Evolutionary conservation across 2,888 invertebrate species (phyloP), one percentile per base, ranked within the genome.

Genomic region (Mythimna loreyi): DNA sequence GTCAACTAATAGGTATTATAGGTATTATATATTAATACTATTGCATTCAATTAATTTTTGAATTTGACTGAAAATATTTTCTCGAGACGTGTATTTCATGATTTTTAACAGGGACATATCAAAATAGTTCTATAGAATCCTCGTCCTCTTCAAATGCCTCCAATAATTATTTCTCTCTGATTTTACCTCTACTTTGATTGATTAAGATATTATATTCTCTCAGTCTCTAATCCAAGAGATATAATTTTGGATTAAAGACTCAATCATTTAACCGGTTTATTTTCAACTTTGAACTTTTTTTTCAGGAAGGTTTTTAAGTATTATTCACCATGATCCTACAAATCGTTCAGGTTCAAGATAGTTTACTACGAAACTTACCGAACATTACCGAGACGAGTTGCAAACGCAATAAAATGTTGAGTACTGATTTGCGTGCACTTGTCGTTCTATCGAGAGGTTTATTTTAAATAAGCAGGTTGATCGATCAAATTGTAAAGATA

Each of bases 341-440:
- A 9, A 30, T 30, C 30, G n/a, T 8, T 8, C 6, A 9, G 9
- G 19, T 0, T 6, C 19, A 43, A 30, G 13, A 19, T 43, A 6
- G 16, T 11, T n/a, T 8, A 6, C 1, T n/a, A 43, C 43, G 43
- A 25, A 50, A 52, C 33, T 43, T 16, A n/a, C 36, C 8, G 13
- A 43, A 50, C 30, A 21, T n/a, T 13, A 52, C 1, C 2, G 52
- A 72, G 19, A 63, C 19, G 40, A 70, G 47, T 55, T 55, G 30
- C 19, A 36, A 47, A 47, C 19, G 30, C 47, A 62, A 40, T 62
- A 0, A 19, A 40, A 19, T 30, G 47, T 55, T 40, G 7, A 13
- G 47, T 19, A 70, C 45, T 70, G 28, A 72, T 70, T 47, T 16
- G 11, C 19, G 19, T 59, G 40, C 19, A 25, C 30, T 55, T 49